Percentiles rank a stretch among this genome's conserved stretches.
These are phyloP conservation scores for Todiramphus saurophagus DNA, from an alignment of 2,113 vertebrate genomes.

Conservation along the genomic window DNA sequence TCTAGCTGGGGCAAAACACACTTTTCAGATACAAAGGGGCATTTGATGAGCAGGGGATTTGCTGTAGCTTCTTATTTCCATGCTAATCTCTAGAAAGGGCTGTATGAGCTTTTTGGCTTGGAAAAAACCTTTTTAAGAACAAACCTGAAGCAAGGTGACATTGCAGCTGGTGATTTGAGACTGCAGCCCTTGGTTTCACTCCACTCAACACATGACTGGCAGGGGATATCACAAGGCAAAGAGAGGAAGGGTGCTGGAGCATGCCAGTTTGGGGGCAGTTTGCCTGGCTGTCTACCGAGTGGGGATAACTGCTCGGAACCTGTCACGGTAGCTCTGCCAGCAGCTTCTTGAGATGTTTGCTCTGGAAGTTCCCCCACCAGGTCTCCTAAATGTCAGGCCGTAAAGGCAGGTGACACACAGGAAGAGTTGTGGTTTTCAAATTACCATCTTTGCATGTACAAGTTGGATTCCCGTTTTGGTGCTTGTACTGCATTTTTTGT, in stretches of 20 bases:
- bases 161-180: not conserved
- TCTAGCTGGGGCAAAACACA: not conserved
- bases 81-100: not conserved
- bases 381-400: not conserved
- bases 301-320: not conserved
- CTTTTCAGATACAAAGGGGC: not conserved
- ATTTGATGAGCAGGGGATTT: not conserved
- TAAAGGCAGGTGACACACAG: not conserved
- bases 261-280: not conserved
- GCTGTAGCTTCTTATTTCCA: not conserved
- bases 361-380: not conserved
- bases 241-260: not conserved
- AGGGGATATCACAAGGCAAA: not conserved
- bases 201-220: not conserved
- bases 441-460: not conserved
- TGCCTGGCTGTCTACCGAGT: fast-evolving
- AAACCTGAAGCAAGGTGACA: not conserved
- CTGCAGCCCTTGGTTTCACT: not conserved
- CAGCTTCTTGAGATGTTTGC: not conserved
- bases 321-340: not conserved
- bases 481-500: not conserved
- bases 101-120: not conserved
- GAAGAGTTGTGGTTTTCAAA: not conserved
- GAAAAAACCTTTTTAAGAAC: not conserved
- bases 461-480: not conserved